Percentiles rank a stretch among this genome's conserved stretches.
phyloP scores from a whole-genome alignment of 2,113 vertebrate genomes.

The Galeopterus variegatus region DNA sequence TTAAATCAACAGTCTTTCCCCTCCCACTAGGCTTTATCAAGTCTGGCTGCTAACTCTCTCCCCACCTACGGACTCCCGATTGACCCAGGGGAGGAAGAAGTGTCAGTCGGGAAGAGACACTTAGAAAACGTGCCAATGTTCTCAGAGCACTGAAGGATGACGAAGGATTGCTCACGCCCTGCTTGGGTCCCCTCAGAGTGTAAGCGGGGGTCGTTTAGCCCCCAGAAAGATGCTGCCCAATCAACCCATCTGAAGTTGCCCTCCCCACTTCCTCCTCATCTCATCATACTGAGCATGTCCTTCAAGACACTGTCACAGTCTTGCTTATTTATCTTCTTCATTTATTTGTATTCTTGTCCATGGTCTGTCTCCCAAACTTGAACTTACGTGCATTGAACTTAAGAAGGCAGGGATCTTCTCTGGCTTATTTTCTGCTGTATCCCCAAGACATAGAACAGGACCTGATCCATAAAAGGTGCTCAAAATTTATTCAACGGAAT shows the following conservation, averaged over 20 bases:
- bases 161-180: not conserved
- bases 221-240: not conserved
- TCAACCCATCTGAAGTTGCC: not conserved
- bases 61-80: not conserved
- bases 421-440: not conserved
- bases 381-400: not conserved
- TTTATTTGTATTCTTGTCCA: not conserved
- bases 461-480: not conserved
- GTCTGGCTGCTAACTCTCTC: not conserved
- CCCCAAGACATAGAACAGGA: not conserved
- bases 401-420: not conserved
- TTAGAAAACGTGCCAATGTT: not conserved
- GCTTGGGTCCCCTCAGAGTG: no score
- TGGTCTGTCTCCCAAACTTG: not conserved
- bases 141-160: not conserved
- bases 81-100: not conserved
- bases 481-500: not conserved
- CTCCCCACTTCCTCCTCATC: not conserved
- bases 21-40: constrained; percentile 1
- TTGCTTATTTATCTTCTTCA: not conserved
- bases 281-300: not conserved
- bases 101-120: not conserved
- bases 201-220: accelerated
- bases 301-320: not conserved
- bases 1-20: not conserved